Conservation (phyloP, 2,888 invertebrate genomes). For the Microplitis deprimator region DNA sequence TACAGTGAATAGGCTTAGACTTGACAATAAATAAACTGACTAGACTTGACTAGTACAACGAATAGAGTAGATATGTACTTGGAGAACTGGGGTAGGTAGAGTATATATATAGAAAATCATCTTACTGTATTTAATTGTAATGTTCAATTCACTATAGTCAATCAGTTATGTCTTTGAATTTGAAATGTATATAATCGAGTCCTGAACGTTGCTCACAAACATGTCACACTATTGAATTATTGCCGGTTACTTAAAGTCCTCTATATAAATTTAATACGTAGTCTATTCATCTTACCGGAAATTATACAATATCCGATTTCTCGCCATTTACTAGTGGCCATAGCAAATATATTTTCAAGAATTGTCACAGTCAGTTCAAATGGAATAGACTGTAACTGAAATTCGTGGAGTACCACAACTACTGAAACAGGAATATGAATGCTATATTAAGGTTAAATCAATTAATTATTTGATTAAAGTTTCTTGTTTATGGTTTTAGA, state of each 20-base stretch:
- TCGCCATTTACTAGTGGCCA: background rate
- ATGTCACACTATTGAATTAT: background rate
- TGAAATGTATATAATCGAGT: background rate
- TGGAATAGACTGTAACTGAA: background rate
- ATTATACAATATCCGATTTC: constrained; percentile 30
- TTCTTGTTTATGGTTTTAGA: too few relatives aligned
- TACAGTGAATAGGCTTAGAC: too few relatives aligned
- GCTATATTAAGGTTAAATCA: background rate
- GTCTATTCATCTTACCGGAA: constrained; percentile 39
- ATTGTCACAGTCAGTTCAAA: background rate
- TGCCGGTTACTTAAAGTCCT: background rate
- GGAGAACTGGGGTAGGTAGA: too few relatives aligned
- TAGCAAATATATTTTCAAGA: background rate
- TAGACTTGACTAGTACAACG: too few relatives aligned
- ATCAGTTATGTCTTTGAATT: background rate
- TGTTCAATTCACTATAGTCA: too few relatives aligned
- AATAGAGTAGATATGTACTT: too few relatives aligned
- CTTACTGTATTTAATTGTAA: too few relatives aligned
- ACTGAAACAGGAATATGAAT: background rate
- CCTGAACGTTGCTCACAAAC: background rate
- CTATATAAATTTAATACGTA: constrained; percentile 6
- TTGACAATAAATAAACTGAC: too few relatives aligned
- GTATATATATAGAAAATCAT: too few relatives aligned
- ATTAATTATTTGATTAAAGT: background rate
- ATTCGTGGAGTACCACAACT: background rate